phyloP scores from a whole-genome alignment of 2,113 vertebrate species.

The Callorhinus ursinus region DNA sequence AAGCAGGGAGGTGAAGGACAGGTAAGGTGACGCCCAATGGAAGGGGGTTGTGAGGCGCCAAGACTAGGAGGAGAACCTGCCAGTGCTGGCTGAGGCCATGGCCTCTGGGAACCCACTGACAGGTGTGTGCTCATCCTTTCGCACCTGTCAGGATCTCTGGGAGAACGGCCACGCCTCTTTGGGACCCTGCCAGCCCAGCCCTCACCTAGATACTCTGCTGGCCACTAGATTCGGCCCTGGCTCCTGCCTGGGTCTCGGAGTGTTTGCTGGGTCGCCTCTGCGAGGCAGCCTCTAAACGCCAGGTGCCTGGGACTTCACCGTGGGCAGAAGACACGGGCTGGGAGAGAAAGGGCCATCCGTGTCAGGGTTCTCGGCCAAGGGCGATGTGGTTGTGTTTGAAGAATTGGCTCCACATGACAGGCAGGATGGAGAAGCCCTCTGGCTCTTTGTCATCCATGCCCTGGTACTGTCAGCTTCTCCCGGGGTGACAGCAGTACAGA shows the following conservation, averaged over 20 bases:
- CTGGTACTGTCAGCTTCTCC: background rate
- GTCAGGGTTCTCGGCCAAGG: background rate
- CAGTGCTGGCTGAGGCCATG: background rate
- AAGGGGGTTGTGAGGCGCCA: background rate
- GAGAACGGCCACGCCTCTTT: background rate
- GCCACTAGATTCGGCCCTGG: background rate
- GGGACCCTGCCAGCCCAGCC: background rate
- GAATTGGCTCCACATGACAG: background rate
- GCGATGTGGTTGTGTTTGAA: background rate
- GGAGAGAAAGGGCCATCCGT: background rate
- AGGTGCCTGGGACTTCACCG: background rate
- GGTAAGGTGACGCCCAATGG: background rate
- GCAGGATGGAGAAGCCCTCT: background rate
- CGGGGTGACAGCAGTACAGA: rapidly evolving
- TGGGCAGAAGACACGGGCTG: rapidly evolving
- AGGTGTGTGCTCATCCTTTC: too few relatives aligned
- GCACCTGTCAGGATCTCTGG: background rate
- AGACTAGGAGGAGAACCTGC: background rate
- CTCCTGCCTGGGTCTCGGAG: background rate
- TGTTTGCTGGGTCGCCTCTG: background rate
- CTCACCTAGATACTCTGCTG: background rate
- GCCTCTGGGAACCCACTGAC: background rate
- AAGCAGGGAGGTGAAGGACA: background rate
- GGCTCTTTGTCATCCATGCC: too few relatives aligned
- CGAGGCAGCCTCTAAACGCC: background rate